These are phyloP conservation scores for Tricholauxania praeusta DNA, from an alignment of 2,888 invertebrate genomes.

Conservation along the genomic window DNA sequence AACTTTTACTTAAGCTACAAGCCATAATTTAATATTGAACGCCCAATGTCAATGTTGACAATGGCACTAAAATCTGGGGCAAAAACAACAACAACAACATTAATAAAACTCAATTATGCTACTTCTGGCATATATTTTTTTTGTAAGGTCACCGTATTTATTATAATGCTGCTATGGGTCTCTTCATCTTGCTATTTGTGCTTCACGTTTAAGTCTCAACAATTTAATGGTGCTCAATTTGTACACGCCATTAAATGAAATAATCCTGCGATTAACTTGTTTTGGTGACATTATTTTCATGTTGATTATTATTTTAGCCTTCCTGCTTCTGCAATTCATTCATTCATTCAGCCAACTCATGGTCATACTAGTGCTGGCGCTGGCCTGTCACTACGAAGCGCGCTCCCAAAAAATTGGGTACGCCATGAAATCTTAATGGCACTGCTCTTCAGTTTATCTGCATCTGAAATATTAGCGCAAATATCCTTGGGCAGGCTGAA, in stretches of 20 bases:
- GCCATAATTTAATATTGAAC: no score
- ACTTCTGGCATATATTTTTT: background rate
- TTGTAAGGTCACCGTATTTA: no score
- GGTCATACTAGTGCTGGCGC: no score
- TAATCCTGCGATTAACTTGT: conserved; percentile 17
- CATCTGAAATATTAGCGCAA: conserved; percentile 11
- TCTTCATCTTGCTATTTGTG: background rate
- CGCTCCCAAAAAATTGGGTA: no score
- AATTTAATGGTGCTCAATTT: conserved; percentile 4
- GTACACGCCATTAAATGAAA: conserved; percentile 11
- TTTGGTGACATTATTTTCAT: conserved; percentile 5
- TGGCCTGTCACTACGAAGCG: no score
- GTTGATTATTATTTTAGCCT: conserved; percentile 8
- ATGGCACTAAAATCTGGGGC: background rate
- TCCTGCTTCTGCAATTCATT: background rate
- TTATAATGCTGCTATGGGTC: no score
- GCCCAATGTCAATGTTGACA: background rate
- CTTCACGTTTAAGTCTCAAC: background rate
- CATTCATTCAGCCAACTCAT: no score
- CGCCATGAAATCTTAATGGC: conserved; percentile 11
- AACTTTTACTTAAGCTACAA: no score
- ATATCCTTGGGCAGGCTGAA: background rate
- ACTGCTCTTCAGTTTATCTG: background rate
- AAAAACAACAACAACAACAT: background rate
- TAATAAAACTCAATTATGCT: conserved; percentile 6